Percentiles rank a stretch among this genome's conserved stretches.
Evolutionary conservation across 1,140 invertebrate genomes (phyloP).

Genomic region (Drosophila kohkoa): DNA sequence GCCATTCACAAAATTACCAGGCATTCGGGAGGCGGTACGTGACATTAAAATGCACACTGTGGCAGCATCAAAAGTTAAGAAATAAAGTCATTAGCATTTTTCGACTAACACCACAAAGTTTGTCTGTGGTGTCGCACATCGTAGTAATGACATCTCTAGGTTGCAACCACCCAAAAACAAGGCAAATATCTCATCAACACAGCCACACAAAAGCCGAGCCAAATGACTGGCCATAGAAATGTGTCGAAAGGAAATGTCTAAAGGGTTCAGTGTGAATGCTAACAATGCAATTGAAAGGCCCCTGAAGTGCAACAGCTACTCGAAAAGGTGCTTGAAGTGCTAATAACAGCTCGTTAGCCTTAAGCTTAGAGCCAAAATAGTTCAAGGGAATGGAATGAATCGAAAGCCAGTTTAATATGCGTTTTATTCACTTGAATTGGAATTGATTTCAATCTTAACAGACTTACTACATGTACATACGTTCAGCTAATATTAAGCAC

Average conservation of each 20-base stretch:
- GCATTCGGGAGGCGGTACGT: conserved; percentile 29
- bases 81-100: conserved; percentile 83
- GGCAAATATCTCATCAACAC: conserved; percentile 19
- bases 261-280: conserved; percentile 22
- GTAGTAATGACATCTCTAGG: conserved; percentile 68
- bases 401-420: background rate
- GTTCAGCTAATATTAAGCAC: background rate
- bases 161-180: conserved; percentile 41
- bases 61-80: conserved; percentile 65
- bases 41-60: conserved; percentile 81
- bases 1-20: conserved; percentile 57
- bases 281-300: conserved; percentile 23
- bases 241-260: conserved; percentile 73
- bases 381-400: background rate
- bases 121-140: conserved; percentile 21
- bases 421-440: background rate
- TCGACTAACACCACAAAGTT: conserved; percentile 68
- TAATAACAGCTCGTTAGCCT: conserved; percentile 43
- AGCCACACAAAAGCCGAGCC: conserved; percentile 36
- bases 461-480: background rate
- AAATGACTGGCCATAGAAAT: conserved; percentile 65
- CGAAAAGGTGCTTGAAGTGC: conserved; percentile 17
- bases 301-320: conserved; percentile 23
- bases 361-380: conserved; percentile 13
- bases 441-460: background rate